A percentile compares a stretch with the other conserved stretches of the same genome.
Conservation (phyloP, 2,113 vertebrate species). For the Chionodraco myersi region DNA sequence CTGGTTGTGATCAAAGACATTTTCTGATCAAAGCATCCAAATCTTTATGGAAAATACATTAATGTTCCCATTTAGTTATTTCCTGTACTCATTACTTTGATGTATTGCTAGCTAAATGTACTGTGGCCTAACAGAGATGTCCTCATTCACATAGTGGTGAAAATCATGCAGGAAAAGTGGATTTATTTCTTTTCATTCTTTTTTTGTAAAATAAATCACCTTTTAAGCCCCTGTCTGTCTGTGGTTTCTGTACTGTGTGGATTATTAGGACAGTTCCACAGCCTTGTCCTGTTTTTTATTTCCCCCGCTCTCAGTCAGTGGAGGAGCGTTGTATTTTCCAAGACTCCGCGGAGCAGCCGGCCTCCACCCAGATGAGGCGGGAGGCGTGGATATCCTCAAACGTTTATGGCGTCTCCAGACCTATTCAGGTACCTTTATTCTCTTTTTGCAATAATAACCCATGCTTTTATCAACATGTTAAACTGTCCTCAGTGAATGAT, state of each 20-base stretch:
- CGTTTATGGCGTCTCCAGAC: conserved; percentile 85
- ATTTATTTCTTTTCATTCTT: background rate
- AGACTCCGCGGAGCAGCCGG: conserved; percentile 69
- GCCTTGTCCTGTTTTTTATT: background rate
- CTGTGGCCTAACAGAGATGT: background rate
- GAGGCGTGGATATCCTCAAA: conserved; percentile 86
- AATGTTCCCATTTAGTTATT: background rate
- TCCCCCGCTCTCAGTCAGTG: conserved; percentile 71
- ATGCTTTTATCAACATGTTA: background rate
- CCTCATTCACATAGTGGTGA: background rate
- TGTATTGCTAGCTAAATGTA: background rate
- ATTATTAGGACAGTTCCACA: background rate
- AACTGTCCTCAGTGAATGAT: background rate
- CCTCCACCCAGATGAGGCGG: conserved; percentile 77
- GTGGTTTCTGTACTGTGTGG: background rate
- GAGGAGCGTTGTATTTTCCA: conserved; percentile 84
- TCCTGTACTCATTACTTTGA: background rate
- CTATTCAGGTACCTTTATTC: conserved; percentile 81
- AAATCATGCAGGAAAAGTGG: background rate
- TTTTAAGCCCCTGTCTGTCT: background rate
- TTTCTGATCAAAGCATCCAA: background rate
- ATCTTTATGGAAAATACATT: background rate
- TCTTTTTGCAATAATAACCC: background rate
- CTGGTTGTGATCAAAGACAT: background rate
- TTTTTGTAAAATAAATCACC: background rate